Percentiles rank a stretch among this genome's conserved stretches.
phyloP scores from a whole-genome alignment of 1,140 invertebrate species.

The Ceratitis capitata region DNA sequence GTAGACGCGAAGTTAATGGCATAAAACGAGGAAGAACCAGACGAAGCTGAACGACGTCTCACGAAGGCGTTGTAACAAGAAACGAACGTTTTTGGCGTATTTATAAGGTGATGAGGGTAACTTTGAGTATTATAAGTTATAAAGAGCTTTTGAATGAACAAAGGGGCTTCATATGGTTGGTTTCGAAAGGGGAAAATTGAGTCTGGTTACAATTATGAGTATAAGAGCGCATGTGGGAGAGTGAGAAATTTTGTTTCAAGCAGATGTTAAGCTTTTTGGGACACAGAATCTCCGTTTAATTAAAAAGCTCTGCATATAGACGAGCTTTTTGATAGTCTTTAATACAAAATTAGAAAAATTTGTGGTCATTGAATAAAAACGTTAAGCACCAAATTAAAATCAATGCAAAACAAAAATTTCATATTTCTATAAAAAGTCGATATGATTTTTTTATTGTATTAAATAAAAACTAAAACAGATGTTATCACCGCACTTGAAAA shows the following conservation, averaged over 20 bases:
- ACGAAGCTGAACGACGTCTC: background rate
- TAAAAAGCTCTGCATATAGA: background rate
- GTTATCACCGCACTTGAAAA: too few species aligned
- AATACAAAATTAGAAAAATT: background rate
- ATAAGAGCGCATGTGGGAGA: background rate
- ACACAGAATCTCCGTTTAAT: background rate
- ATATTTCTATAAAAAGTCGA: too few species aligned
- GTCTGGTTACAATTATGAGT: background rate
- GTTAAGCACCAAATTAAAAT: too few species aligned
- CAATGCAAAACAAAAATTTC: too few species aligned
- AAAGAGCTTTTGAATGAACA: background rate
- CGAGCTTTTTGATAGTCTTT: background rate
- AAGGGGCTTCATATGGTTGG: too few species aligned
- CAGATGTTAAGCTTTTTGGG: background rate
- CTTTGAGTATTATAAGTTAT: background rate
- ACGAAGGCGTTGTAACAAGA: background rate
- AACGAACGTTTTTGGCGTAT: background rate
- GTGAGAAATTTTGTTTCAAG: background rate
- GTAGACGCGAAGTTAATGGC: background rate
- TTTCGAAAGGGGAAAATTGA: background rate
- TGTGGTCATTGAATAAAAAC: too few species aligned
- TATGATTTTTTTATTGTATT: too few species aligned
- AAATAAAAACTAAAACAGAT: too few species aligned
- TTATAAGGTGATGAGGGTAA: background rate
- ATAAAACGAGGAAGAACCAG: background rate